Base-by-base conservation (phyloP, 2,888 invertebrate genomes). In the Sympetrum striolatum region DNA sequence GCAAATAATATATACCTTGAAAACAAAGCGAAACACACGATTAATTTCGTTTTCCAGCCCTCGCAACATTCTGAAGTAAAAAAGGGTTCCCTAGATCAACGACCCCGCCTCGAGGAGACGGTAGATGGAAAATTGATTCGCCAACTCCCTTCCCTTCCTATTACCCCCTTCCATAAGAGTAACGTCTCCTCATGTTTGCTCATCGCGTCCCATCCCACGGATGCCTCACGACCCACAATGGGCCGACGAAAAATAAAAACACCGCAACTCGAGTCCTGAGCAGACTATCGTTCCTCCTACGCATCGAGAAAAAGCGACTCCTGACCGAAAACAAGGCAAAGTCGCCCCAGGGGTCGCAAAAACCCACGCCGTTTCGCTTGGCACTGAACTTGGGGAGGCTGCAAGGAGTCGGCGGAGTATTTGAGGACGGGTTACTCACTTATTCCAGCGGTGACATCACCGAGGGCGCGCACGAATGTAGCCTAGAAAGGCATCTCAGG, bases 371-470 rank as follows among this genome's bases (percentile, higher is more conserved):
- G 60, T n/a, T 8, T 18, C 8, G 35, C 22, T 48, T 44, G 82
- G 82, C 58, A 37, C 86, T 86, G 86, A 86, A 86, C 86, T 86
- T 86, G 60, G 58, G 25, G 86, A 60, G 35, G 60, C 60, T 86
- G 86, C 37, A 86, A 22, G 37, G 64, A 58, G 82, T 25, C 48
- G 82, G 25, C 81, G 25, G 14, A 60, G 37, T 35, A 86, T 58
- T 60, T 60, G 22, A 37, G 35, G 64, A 48, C 60, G 58, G 37
- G 53, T 60, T 60, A 22, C 86, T 86, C 86, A 1, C 86, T 86
- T 86, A 86, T 86, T 64, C 86, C n/a, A 22, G 86, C 86, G 86
- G 39, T 86, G 86, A 86, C 86, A 86, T 86, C 86, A 86, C 86
- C 82, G 53, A 53, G 8, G 53, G 82, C 58, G 25, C 31, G 37